Base-by-base conservation (phyloP, 2,888 invertebrate species). In the Eueremaeus valkanovi region DNA sequence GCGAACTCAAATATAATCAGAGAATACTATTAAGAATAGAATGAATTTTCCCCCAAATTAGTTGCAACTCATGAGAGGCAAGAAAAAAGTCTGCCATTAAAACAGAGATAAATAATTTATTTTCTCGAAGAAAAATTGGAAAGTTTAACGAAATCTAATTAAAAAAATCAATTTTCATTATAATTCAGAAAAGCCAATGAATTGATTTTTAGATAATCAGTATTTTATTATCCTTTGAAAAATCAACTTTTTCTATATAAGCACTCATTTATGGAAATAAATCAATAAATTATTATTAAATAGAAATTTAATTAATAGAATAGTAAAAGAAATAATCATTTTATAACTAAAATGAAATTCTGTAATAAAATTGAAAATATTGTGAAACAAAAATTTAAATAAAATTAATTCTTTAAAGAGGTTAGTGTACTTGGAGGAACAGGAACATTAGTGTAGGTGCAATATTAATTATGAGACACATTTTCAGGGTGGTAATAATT, bases 161-260 rank as follows among this genome's bases (percentile, higher is more conserved):
- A 55, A 55, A 24, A 55, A 55, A 55, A 55, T 55, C 55, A 55
- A 55, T 55, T 55, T 55, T 55, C 55, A 55, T 55, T 55, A 55
- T 55, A 55, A 55, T 55, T 55, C 3, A 21, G 24, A 5, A 5
- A 55, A 55, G 13, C 55, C 55, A 55, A 55, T 55, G 55, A 55
- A 24, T 55, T 55, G 55, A 55, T 55, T 55, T 55, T 24, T 55
- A 55, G 55, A 55, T 55, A 55, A 55, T 55, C 55, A 55, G 55
- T 55, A 55, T 55, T 55, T 55, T 55, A 55, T 55, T 55, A 55
- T 55, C 55, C 55, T 8, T 55, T 55, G 55, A 55, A n/a, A n/a
- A 55, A 55, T 55, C 55, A 55, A 55, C 55, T 55, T 3, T 21
- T 8, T 21, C 13, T 55, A 55, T 24, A 24, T 55, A 55, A 24